These are phyloP conservation scores for Hetaerina americana DNA, from an alignment of 1,140 invertebrate genomes.

Conservation along the genomic window DNA sequence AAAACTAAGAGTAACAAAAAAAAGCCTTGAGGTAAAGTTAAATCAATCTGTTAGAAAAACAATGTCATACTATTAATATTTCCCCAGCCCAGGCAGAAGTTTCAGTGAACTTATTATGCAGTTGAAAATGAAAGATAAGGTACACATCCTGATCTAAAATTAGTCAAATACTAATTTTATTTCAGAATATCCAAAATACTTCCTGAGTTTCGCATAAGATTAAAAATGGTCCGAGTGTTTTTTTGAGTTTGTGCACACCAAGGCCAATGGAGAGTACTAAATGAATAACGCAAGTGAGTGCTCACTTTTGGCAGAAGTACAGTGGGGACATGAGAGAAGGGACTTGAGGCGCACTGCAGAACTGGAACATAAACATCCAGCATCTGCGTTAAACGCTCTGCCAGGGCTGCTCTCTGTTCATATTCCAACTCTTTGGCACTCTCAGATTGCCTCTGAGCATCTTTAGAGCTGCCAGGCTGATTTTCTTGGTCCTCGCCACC, in stretches of 20 bases:
- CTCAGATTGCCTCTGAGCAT: background rate
- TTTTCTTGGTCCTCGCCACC: background rate
- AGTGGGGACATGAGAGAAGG: slow-evolving; percentile 62
- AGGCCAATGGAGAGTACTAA: background rate
- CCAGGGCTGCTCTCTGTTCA: slow-evolving; percentile 45
- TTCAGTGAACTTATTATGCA: too few relatives aligned
- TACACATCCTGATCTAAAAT: too few relatives aligned
- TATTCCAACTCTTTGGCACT: slow-evolving; percentile 12
- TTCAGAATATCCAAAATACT: background rate
- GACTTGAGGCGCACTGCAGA: slow-evolving; percentile 58
- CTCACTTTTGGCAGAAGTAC: slow-evolving; percentile 62
- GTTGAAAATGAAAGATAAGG: too few relatives aligned
- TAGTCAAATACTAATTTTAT: too few relatives aligned
- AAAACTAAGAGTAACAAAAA: too few relatives aligned
- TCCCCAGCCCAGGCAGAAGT: too few relatives aligned
- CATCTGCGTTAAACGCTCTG: slow-evolving; percentile 64
- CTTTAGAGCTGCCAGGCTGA: background rate
- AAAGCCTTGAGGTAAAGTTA: too few relatives aligned
- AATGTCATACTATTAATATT: too few relatives aligned
- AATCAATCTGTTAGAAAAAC: too few relatives aligned
- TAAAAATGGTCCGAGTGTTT: background rate
- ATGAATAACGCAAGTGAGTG: background rate
- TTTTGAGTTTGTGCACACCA: background rate
- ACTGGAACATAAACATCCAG: slow-evolving; percentile 74
- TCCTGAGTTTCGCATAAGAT: background rate